A percentile compares a stretch with the other conserved stretches of the same genome.
Evolutionary conservation across 2,888 invertebrate genomes (phyloP).

Genomic region (Tenthredo distinguenda): DNA sequence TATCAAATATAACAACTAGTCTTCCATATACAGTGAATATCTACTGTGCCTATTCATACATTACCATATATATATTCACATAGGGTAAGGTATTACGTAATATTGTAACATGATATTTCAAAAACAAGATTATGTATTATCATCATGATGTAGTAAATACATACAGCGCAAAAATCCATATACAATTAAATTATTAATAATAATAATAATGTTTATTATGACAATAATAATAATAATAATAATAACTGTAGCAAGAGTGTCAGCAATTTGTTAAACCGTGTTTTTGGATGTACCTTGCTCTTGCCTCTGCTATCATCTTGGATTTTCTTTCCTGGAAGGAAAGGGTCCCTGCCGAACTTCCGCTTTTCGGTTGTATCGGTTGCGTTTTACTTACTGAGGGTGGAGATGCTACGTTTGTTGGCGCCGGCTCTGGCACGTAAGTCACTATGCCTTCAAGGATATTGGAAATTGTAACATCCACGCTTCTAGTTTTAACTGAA

Average conservation of each 20-base stretch:
- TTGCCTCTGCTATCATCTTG: constrained; percentile 88
- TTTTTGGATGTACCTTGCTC: constrained; percentile 89
- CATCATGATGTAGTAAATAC: constrained; percentile 70
- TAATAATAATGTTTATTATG: neutral
- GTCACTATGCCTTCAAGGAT: constrained; percentile 87
- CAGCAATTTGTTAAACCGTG: constrained; percentile 81
- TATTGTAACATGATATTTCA: constrained; percentile 59
- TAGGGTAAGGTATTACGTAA: constrained; percentile 51
- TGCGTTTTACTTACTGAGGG: constrained; percentile 62
- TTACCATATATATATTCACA: neutral
- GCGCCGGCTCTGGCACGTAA: constrained; percentile 80
- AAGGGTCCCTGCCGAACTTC: constrained; percentile 81
- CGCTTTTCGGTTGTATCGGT: constrained; percentile 61
- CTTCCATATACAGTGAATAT: constrained; percentile 64
- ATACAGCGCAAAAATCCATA: constrained; percentile 68
- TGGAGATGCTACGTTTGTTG: constrained; percentile 61
- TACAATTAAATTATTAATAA: constrained; percentile 55
- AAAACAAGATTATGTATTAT: constrained; percentile 70
- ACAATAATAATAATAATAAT: constrained; percentile 46
- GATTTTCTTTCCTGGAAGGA: constrained; percentile 90
- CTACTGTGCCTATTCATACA: constrained; percentile 20
- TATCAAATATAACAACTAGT: constrained; percentile 56
- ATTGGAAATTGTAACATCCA: constrained; percentile 90
- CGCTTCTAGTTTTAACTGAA: constrained; percentile 86
- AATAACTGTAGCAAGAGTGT: constrained; percentile 64